phyloP scores from a whole-genome alignment of 2,797 vertebrate genomes.

The Rhinatrema bivittatum region DNA sequence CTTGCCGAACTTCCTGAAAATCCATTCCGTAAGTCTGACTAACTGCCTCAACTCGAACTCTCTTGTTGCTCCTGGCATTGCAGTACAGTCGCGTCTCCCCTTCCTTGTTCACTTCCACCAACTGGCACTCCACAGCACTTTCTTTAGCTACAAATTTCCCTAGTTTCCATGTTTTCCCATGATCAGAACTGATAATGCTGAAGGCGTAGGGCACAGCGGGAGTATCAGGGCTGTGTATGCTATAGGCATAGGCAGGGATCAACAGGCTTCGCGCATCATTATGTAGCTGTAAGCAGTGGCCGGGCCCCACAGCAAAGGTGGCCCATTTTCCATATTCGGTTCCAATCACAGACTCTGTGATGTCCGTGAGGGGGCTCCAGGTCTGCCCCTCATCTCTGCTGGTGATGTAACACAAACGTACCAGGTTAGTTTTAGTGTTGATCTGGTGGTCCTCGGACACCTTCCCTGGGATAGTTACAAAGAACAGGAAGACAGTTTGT shows the following conservation, averaged over 20 bases:
- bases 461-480: conserved; percentile 36
- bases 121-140: conserved; percentile 42
- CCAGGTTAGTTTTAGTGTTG: conserved; percentile 28
- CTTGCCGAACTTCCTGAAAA: conserved; percentile 12
- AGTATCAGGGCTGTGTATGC: background rate
- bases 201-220: conserved; percentile 26
- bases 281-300: conserved; percentile 45
- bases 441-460: conserved; percentile 49
- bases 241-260: conserved; percentile 52
- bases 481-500: conserved; percentile 47
- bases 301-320: conserved; percentile 51
- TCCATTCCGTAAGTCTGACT: conserved; percentile 29
- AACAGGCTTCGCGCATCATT: conserved; percentile 22
- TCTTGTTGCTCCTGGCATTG: conserved; percentile 29
- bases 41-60: conserved; percentile 40
- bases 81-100: conserved; percentile 34
- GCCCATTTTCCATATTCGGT: conserved; percentile 34
- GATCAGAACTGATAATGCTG: conserved; percentile 49
- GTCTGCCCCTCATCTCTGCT: conserved; percentile 39
- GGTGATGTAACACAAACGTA: conserved; percentile 39
- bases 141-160: conserved; percentile 25
- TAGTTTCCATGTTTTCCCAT: conserved; percentile 24
- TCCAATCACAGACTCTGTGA: conserved; percentile 16
- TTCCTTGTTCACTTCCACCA: conserved; percentile 22
- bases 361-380: conserved; percentile 33